phyloP scores from a whole-genome alignment of 1,140 invertebrate genomes.

The Ladona fulva region DNA sequence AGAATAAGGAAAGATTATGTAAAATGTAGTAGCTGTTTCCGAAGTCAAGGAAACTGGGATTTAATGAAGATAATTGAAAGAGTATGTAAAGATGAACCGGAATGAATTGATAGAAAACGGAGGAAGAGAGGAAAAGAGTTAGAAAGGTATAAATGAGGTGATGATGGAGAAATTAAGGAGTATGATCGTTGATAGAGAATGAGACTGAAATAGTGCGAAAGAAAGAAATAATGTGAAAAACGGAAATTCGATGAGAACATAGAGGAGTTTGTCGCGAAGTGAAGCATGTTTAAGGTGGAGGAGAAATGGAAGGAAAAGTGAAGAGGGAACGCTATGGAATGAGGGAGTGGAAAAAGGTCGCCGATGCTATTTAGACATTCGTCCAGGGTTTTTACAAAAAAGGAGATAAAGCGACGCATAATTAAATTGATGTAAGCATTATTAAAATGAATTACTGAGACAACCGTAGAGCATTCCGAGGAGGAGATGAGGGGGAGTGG shows the following conservation, averaged over 20 bases:
- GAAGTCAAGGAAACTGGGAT: no score
- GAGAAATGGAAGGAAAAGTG: neutral
- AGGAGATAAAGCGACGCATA: slow-evolving; percentile 4
- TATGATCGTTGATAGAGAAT: no score
- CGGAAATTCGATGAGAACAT: no score
- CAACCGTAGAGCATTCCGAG: neutral
- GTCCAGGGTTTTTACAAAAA: neutral
- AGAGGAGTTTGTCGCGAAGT: neutral
- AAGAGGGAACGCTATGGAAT: neutral
- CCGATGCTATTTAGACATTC: neutral
- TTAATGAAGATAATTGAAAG: no score
- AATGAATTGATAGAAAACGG: no score
- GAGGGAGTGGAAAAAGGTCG: neutral
- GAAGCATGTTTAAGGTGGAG: neutral
- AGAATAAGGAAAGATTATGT: no score
- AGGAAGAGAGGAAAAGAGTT: neutral
- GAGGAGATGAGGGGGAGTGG: neutral
- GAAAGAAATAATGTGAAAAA: no score
- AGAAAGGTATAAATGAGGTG: neutral
- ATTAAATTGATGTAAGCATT: slow-evolving; percentile 10
- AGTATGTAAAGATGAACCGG: no score
- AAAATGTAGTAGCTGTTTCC: no score
- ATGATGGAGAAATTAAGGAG: neutral
- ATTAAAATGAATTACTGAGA: slow-evolving; percentile 10
- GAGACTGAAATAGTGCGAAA: no score